Conservation (phyloP, 2,113 vertebrate genomes). For the Todiramphus saurophagus region DNA sequence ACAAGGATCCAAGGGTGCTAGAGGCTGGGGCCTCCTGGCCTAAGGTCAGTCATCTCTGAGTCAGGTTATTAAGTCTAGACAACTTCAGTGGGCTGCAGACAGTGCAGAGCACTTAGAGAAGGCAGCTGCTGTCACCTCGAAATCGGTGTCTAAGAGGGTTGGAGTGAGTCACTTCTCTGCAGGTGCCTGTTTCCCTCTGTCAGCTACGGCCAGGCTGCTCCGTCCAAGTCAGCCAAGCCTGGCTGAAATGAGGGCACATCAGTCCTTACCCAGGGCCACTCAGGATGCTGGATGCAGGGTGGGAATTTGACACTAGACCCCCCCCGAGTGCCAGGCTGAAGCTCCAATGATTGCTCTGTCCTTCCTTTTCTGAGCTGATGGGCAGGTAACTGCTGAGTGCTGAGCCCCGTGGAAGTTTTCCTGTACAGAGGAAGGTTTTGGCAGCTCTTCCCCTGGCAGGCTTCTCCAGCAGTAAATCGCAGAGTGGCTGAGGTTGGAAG, state of each 20-base stretch:
- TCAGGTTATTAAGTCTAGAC: neutral
- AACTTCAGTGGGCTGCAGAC: neutral
- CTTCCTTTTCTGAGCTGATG: neutral
- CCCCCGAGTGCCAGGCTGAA: neutral
- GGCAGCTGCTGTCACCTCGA: neutral
- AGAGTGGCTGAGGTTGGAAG: neutral
- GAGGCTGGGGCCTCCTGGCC: neutral
- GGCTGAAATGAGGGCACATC: fast-evolving
- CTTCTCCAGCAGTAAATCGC: neutral
- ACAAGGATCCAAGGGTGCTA: neutral
- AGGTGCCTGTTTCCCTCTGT: neutral
- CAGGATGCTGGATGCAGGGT: neutral
- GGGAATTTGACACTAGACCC: neutral
- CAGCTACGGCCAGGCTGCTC: neutral
- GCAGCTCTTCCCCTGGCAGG: neutral
- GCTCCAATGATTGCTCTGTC: neutral
- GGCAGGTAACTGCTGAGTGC: neutral
- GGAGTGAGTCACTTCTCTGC: neutral
- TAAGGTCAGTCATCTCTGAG: neutral
- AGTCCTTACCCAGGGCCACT: neutral
- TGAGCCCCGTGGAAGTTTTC: neutral
- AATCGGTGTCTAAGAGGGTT: neutral
- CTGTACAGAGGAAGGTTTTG: neutral
- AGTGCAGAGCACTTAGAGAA: neutral
- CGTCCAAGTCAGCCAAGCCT: neutral